Base-by-base conservation (phyloP, 2,797 vertebrate genomes). In the Sternotherus odoratus region DNA sequence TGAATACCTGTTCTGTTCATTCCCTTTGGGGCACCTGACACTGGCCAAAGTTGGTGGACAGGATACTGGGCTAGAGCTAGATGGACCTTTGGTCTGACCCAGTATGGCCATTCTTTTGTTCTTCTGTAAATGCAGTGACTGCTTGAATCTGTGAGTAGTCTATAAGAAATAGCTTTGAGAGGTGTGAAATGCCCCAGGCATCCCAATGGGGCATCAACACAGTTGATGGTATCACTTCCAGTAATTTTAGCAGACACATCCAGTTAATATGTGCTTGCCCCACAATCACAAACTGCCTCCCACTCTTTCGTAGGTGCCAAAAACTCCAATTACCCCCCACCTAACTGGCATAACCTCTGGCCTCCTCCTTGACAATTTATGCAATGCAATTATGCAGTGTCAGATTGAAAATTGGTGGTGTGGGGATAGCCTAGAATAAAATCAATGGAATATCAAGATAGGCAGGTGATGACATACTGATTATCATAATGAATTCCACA, bases 321-420 rank as follows among this genome's bases (percentile, higher is more conserved):
- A 43, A 75, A 30, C 12, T 79, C 60, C 54, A 78, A 0, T 83
- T 82, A 91, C 36, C 78, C 46, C 49, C 48, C 81, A 78, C 46
- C 26, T 36, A 46, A 56, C 56, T 90, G 85, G 8, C 82, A 85
- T 51, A 88, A 94, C 46, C 69, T 95, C 78, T 89, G 91, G 33
- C 77, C 91, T 63, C 77, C 80, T 1, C 4, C 72, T 75, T 85
- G 56, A 12, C 83, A 89, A 91, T 11, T n/a, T 13, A 39, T 91
- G 85, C 43, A 83, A 78, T 88, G 26, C 43, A 93, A 83, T 88
- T 82, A 95, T 75, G 51, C 21, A 78, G 3, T 85, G 80, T 80
- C 75, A 57, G 21, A 85, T 1, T 75, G 80, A 94, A 78, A 92
- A 30, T 72, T 89, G 83, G 63, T 91, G 79, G 39, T 91, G 60